Evolutionary conservation across 2,888 invertebrate species (phyloP), one percentile per base, ranked within the genome.

Genomic region (Chymomyza fuscimana): DNA sequence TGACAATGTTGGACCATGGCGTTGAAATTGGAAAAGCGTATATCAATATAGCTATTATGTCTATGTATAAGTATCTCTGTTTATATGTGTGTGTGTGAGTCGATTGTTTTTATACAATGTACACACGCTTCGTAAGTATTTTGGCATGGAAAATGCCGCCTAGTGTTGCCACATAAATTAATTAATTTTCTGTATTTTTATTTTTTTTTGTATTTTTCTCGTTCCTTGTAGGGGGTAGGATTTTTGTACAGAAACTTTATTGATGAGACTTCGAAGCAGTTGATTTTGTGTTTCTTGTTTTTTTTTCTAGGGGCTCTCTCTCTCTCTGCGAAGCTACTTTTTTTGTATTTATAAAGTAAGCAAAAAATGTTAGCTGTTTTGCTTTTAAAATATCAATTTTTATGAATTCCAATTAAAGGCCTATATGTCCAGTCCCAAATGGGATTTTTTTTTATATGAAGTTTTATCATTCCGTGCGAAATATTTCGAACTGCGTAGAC

Each of bases 11-110:
- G 54, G 54, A 54, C 76, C 78, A 82, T 85, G 86, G 81, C 86
- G 87, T 87, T 87, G 71, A 87, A 83, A 86, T 87, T 83, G 87
- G 87, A 82, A 87, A 86, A 83, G 87, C 75, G 16, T 87, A 72
- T 87, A 83, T 79, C 81, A 76, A 87, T 87, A 87, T 76, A 73
- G 74, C 67, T 46, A 46, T 52, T 54, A 40, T 74, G 61, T 77
- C 61, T 70, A 32, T 65, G 65, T 59, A 51, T 32, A 61, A 59
- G 46, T 72, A 50, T 54, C 54, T 54, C 15, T 16, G 54, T 6
- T 5, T 54, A 5, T 19, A 59, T 61, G 58, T 56, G 22, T 69
- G 22, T 68, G 65, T 77, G 70, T 73, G 9, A 25, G 19, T 58
- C 52, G 19, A 25, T 58, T 58, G 58, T 22, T 58, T 19, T 32